Evolutionary conservation across 92 coral and sea anemone genomes (phyloP), one percentile per base, ranked within the genome.

Genomic region (Paramuricea clavata): DNA sequence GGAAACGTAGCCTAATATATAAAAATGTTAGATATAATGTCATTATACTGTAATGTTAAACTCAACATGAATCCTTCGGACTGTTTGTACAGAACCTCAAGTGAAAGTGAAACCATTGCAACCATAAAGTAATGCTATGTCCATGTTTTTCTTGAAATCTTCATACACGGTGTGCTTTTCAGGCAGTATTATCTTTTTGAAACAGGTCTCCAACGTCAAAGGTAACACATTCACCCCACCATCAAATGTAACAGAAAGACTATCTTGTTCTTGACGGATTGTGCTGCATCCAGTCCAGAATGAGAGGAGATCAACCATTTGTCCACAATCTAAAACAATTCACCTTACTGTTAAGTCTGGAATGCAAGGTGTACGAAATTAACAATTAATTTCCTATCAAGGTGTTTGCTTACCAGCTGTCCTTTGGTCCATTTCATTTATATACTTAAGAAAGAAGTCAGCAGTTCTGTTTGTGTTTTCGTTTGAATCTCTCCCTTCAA

Each of bases 61-160:
- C 62, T 54, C 25, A 13, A 5, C 62, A 54, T 54, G n/a, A 12
- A 12, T 54, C 62, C 21, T 12, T 42, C n/a, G n/a, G 49, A 12
- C 49, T 42, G 49, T 42, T 12, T 12, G 13, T 25, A 13, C n/a
- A 27, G 1, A 1, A n/a, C 10, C n/a, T 25, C n/a, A 75, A 41
- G 13, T 47, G 81, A 90, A 90, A 25, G 62, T 35, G 52, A 90
- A 91, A 32, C 91, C 93, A 54, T 35, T 47, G 11, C 91, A 82
- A 12, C 93, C 93, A 87, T 72, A 91, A 73, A 82, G 69, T 41
- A 91, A 65, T 49, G 93, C 91, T 17, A 91, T 83, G 83, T 91
- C 93, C 91, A 90, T 90, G 57, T 91, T 82, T 57, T 78, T 83
- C 50, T 71, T 83, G 52, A 87, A 91, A 6, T 39, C 43, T 23